These are phyloP conservation scores for Nixonia krombeini DNA, from an alignment of 1,140 invertebrate species.

Conservation along the genomic window DNA sequence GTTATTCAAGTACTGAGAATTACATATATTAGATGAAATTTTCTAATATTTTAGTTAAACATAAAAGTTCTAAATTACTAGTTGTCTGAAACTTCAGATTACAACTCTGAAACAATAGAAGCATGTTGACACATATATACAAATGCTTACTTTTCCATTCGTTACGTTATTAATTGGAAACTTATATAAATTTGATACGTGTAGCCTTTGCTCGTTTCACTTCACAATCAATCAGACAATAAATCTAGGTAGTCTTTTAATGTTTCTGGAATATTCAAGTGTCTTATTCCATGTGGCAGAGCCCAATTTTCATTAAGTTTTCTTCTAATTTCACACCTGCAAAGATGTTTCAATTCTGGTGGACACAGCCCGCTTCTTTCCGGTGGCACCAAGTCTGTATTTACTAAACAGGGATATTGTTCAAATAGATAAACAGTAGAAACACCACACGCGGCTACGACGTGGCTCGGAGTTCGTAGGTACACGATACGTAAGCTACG, in stretches of 20 bases:
- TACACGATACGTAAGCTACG: slow-evolving; percentile 73
- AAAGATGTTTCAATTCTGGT: slow-evolving; percentile 72
- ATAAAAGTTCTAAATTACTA: too few species aligned
- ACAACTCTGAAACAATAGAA: too few species aligned
- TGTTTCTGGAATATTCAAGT: slow-evolving; percentile 76
- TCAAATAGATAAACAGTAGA: slow-evolving; percentile 74
- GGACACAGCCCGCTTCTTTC: slow-evolving; percentile 75
- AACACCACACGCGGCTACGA: slow-evolving; percentile 55
- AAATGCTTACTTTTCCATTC: too few species aligned
- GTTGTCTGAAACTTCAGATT: too few species aligned
- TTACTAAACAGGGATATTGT: slow-evolving; percentile 76
- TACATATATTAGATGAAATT: too few species aligned
- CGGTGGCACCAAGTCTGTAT: slow-evolving; percentile 75
- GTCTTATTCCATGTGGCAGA: slow-evolving; percentile 80
- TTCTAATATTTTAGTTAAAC: too few species aligned
- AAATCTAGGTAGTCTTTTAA: slow-evolving; percentile 81
- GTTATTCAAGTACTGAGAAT: too few species aligned
- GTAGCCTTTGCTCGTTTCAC: too few species aligned
- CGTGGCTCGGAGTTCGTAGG: slow-evolving; percentile 57
- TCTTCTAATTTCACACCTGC: slow-evolving; percentile 78
- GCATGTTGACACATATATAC: too few species aligned
- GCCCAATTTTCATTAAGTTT: slow-evolving; percentile 77
- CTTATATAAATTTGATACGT: too few species aligned
- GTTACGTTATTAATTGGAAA: background rate
- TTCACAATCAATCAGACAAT: slow-evolving; percentile 73